Base-by-base conservation (phyloP, 2,113 vertebrate genomes). In the Nesoenas mayeri region DNA sequence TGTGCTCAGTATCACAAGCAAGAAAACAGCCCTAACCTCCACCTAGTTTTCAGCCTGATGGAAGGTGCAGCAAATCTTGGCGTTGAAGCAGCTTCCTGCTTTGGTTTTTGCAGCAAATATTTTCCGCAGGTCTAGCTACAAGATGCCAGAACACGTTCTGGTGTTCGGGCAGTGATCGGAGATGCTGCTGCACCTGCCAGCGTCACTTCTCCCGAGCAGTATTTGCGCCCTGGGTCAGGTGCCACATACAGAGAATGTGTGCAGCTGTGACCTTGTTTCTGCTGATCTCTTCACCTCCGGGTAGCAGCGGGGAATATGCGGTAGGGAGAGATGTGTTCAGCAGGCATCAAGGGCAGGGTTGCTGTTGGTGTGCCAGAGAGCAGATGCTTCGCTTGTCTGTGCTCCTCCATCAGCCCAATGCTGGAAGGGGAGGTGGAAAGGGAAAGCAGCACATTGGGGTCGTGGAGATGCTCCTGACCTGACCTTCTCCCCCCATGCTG, bases 211-310 rank as follows among this genome's bases (percentile, higher is more conserved):
- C 36, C 57, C 44, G 11, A 3, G 58, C 40, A 36, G 44, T 28
- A 7, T 36, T 91, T 34, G 21, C 79, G 73, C 84, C 85, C 44
- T 66, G 40, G 50, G 40, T 85, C 79, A 50, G 66, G 54, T 93
- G 74, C 62, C 66, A n/a, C 50, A 11, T 40, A 11, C 28, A 44
- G 72, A 57, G 80, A 40, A 70, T 11, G 44, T 36, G n/a, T 2
- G 2, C 77, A 92, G 91, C 92, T 82, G 75, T 60, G 91, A 88
- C 93, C 92, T 94, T 89, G 54, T 79, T 94, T 79, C 61, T 93
- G 73, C 77, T 79, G 77, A 50, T 58, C 60, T 51, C 9, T 36
- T 91, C 80, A 69, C 50, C 79, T 90, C 50, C 0, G 0, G 40
- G 40, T 48, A 74, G 77, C 53, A 50, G 58, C 58, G 74, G 42